phyloP scores from a whole-genome alignment of 2,888 invertebrate genomes.

The Sabatieria punctata region DNA sequence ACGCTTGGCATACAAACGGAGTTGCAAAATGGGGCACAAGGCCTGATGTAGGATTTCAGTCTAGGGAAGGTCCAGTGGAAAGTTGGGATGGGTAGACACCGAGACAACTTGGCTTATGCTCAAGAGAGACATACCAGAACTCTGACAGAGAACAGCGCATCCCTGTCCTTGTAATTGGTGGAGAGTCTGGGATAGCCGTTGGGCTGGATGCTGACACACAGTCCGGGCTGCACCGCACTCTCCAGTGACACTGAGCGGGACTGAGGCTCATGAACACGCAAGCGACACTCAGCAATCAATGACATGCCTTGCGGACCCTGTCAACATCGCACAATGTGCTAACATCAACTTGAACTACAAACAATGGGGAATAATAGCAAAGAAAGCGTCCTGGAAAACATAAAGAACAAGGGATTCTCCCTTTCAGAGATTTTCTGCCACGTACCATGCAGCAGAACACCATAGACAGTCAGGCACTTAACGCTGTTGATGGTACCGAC shows the following conservation, averaged over 20 bases:
- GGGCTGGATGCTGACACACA: not conserved
- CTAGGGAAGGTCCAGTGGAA: no score
- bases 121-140: no score
- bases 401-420: not conserved
- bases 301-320: conserved; percentile 1
- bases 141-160: not conserved
- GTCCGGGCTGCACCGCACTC: conserved; percentile 18
- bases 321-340: not conserved
- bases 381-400: not conserved
- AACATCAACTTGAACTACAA: conserved; percentile 3
- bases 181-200: not conserved
- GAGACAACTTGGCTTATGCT: no score
- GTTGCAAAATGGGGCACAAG: no score
- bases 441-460: not conserved
- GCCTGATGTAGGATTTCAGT: no score
- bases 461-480: no score
- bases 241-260: conserved; percentile 23
- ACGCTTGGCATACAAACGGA: no score
- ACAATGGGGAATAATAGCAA: not conserved
- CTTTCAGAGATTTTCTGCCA: not conserved
- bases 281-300: conserved; percentile 18
- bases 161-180: not conserved
- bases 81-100: no score
- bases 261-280: conserved; percentile 13
- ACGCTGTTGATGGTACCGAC: no score